Conservation (phyloP, 2,113 vertebrate species). For the Tetrax tetrax region DNA sequence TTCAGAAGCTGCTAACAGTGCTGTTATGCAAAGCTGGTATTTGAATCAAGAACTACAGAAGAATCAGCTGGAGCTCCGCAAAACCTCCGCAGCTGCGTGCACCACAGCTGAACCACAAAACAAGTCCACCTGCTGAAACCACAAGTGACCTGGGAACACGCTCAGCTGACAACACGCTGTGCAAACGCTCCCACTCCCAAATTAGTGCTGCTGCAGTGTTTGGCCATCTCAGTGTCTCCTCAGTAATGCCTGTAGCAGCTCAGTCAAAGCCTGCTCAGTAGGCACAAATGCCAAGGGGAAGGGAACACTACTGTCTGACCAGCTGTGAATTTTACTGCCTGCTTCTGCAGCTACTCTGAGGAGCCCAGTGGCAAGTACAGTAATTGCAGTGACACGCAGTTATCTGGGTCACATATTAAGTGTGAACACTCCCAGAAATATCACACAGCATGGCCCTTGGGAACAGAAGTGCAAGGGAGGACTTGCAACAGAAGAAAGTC, state of each 20-base stretch:
- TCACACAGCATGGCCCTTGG: background rate
- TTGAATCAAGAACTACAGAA: background rate
- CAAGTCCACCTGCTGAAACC: background rate
- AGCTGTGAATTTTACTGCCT: background rate
- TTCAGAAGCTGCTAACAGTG: background rate
- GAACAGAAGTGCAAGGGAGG: background rate
- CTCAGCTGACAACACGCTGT: fast-evolving
- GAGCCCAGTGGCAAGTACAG: background rate
- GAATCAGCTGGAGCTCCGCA: background rate
- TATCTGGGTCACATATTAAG: background rate
- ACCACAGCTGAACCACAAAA: background rate
- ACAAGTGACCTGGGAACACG: background rate
- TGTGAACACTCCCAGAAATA: background rate
- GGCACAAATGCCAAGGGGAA: background rate
- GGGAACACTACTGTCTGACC: background rate
- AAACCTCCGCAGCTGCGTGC: background rate
- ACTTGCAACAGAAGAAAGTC: background rate
- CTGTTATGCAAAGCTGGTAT: background rate
- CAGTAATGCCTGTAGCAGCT: background rate
- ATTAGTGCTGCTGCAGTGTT: background rate
- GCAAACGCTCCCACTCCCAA: background rate
- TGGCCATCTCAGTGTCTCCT: background rate
- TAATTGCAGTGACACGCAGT: fast-evolving
- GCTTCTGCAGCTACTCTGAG: background rate
- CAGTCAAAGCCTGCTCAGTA: background rate